Base-by-base conservation (phyloP, 1,140 invertebrate species). In the Euura saliciscinereae region DNA sequence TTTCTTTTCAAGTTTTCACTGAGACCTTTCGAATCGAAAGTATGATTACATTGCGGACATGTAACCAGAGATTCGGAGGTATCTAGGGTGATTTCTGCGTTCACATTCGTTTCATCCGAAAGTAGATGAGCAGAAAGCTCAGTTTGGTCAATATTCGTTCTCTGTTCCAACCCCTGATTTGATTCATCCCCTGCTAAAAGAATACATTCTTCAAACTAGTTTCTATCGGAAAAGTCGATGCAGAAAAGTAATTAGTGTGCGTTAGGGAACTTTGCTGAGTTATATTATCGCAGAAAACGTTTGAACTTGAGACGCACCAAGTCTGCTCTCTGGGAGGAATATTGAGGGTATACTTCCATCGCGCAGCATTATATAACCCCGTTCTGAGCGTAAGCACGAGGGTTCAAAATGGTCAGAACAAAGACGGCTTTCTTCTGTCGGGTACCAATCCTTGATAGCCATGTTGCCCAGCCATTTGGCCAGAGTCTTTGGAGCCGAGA, bases 1-100 rank as follows among this genome's bases (percentile, higher is more conserved):
- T 89, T 11, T 84, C 92, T 0, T 92, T 92, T 77, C 90, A 89
- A 70, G 89, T 90, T 0, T 73, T 92, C 7, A 91, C 77, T 73
- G 70, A 71, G 3, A 77, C 73, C 45, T 79, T 84, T 76, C 68
- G 87, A 88, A 79, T 85, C 80, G 83, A 59, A 45, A 45, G 66
- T 46, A 66, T 46, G 13, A 10, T 43, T 70, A 11, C 10, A 43
- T 67, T 28, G 43, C 6, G 69, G 13, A 13, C n/a, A 70, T 28
- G 43, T 70, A 6, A 44, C 10, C 68, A 69, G 11, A 45, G 72
- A 75, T 45, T 68, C 64, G n/a, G 44, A 69, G 64, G 44, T 44
- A 42, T 42, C 72, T 28, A 73, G 7, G 46, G 46, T 2, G 46
- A n/a, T 7, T 51, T 51, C 46, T 51, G 46, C 46, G 46, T 51